These are phyloP conservation scores for Sinopyrophorus schimmeli DNA, from an alignment of 2,888 invertebrate genomes.

Conservation along the genomic window DNA sequence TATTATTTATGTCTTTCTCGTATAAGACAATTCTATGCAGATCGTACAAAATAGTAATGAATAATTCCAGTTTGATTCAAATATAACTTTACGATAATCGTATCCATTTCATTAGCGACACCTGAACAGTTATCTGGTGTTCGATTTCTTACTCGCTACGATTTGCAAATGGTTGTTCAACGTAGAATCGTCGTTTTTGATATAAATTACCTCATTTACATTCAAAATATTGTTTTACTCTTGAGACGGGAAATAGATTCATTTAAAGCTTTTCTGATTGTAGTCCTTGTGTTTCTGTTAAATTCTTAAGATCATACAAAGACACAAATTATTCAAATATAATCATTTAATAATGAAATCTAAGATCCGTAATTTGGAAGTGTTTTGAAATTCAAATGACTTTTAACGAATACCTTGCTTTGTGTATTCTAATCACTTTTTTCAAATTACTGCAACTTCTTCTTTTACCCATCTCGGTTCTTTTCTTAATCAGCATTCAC, in stretches of 20 bases:
- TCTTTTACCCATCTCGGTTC: no score
- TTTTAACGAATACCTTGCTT: no score
- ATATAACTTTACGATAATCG: no score
- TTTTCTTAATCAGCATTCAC: no score
- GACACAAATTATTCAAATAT: slow-evolving; percentile 2
- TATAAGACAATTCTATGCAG: no score
- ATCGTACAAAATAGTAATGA: no score
- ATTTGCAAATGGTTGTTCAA: slow-evolving; percentile 12
- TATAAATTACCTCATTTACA: slow-evolving; percentile 18
- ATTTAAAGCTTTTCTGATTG: slow-evolving; percentile 8
- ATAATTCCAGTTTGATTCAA: no score
- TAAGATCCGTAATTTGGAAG: no score
- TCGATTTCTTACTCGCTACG: slow-evolving; percentile 11
- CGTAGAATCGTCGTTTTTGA: slow-evolving; percentile 9
- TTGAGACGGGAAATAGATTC: slow-evolving; percentile 5
- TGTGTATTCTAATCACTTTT: no score
- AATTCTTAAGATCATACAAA: background rate
- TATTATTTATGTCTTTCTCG: no score
- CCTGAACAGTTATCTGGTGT: slow-evolving; percentile 10
- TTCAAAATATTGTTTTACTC: slow-evolving; percentile 5
- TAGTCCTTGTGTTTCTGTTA: background rate
- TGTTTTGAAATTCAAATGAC: no score
- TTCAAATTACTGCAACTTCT: no score
- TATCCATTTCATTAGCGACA: slow-evolving; percentile 15
- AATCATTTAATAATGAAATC: background rate